Evolutionary conservation across 2,113 vertebrate genomes (phyloP).

Genomic region (Ibidorhyncha struthersii): DNA sequence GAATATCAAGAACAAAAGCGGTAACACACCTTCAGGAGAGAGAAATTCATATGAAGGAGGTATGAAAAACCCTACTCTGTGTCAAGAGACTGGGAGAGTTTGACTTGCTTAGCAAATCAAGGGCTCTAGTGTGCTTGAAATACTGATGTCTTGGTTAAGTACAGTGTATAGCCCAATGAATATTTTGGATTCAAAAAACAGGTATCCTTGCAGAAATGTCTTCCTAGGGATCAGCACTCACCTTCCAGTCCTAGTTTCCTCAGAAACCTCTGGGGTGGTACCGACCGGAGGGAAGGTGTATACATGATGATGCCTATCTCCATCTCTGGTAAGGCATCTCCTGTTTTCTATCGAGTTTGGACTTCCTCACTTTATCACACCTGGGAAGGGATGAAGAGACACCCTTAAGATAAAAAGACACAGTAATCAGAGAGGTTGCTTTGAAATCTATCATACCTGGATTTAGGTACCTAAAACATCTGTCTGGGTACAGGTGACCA

Average conservation of each 20-base stretch:
- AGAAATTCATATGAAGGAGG: not conserved
- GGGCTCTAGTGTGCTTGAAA: not conserved
- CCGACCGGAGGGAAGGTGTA: not conserved
- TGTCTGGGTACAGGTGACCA: not conserved
- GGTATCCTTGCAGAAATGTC: not conserved
- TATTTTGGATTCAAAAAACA: not conserved
- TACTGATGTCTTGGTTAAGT: not conserved
- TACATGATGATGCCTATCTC: not conserved
- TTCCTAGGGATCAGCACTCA: not conserved
- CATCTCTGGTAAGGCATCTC: not conserved
- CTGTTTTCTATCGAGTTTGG: not conserved
- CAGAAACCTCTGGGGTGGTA: not conserved
- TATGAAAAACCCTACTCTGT: not conserved
- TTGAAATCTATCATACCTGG: not conserved
- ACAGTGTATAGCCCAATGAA: fast-evolving
- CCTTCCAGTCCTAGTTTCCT: not conserved
- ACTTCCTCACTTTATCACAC: not conserved
- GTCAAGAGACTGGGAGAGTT: not conserved
- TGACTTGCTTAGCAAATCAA: not conserved
- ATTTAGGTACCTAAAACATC: not conserved
- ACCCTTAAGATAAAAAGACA: not conserved
- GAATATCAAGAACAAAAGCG: not conserved
- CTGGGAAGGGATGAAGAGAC: not conserved
- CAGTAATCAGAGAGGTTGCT: not conserved
- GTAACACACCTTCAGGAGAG: not conserved